Evolutionary conservation across 2,113 vertebrate genomes (phyloP).

Genomic region (Sialia sialis): DNA sequence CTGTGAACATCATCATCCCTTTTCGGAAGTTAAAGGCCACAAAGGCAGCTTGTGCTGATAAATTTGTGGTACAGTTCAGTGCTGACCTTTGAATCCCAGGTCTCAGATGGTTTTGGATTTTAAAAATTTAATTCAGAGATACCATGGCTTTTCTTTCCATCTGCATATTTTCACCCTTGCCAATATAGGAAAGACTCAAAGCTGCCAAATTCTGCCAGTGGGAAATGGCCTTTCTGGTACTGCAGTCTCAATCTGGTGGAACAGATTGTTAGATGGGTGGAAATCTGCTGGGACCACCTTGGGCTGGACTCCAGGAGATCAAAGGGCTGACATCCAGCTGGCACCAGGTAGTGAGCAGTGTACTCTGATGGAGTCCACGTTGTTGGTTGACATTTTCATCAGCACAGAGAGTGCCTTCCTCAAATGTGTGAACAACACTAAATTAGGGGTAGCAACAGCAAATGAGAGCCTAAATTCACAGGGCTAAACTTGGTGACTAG

Average conservation of each 20-base stretch:
- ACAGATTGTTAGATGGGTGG: conserved; percentile 7
- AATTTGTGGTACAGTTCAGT: neutral
- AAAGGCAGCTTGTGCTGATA: neutral
- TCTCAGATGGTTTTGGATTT: neutral
- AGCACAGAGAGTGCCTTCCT: neutral
- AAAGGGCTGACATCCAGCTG: neutral
- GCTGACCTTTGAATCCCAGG: neutral
- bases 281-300: neutral
- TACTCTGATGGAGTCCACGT: neutral
- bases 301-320: neutral
- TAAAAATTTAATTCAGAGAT: neutral
- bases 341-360: neutral
- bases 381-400: neutral
- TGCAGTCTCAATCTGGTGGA: neutral
- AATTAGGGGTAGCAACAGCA: neutral
- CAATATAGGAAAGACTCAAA: neutral
- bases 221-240: neutral
- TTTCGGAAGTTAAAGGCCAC: neutral
- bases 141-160: neutral
- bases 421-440: rapidly evolving
- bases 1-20: neutral
- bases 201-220: neutral
- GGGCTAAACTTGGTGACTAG: neutral
- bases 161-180: neutral
- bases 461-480: neutral